Percentiles rank a stretch among this genome's conserved stretches.
These are phyloP conservation scores for Umimayanthus chanpuru DNA, from an alignment of 92 coral and sea anemone genomes.

Conservation along the genomic window DNA sequence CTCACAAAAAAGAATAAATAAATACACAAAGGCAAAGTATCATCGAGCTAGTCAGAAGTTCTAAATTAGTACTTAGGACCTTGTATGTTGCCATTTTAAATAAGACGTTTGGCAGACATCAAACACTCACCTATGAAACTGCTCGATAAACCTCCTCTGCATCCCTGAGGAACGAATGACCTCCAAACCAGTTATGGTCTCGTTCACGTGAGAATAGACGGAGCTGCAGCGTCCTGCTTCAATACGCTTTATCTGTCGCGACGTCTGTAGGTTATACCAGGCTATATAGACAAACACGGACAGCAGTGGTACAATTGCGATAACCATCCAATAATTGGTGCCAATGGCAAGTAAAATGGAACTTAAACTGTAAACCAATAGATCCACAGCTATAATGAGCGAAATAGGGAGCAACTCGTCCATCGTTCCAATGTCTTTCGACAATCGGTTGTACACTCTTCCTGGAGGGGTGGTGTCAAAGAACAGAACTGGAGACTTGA, in stretches of 20 bases:
- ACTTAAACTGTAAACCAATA: constrained; percentile 51
- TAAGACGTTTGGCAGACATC: neutral
- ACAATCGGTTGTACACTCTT: constrained; percentile 68
- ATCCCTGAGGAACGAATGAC: constrained; percentile 63
- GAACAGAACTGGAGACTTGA: constrained; percentile 70
- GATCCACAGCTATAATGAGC: constrained; percentile 38
- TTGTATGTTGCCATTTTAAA: neutral
- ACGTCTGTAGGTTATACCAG: constrained; percentile 62
- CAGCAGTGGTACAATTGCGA: constrained; percentile 59
- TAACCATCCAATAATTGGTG: constrained; percentile 62
- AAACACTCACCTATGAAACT: constrained; percentile 51
- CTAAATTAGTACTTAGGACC: no score
- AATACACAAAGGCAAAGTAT: no score
- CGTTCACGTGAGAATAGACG: constrained; percentile 68
- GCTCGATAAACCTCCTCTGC: constrained; percentile 48
- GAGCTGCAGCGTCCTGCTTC: constrained; percentile 75
- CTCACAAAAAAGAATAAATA: no score
- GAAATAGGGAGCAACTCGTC: constrained; percentile 22
- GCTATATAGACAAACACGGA: constrained; percentile 49
- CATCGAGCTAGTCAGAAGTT: no score
- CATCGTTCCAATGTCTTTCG: constrained; percentile 45
- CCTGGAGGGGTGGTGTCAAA: constrained; percentile 74
- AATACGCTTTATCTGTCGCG: constrained; percentile 70
- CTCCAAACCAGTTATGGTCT: constrained; percentile 68
- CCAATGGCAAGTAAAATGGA: constrained; percentile 54